Evolutionary conservation across 2,888 invertebrate genomes (phyloP).

Genomic region (Euzetes globulus): DNA sequence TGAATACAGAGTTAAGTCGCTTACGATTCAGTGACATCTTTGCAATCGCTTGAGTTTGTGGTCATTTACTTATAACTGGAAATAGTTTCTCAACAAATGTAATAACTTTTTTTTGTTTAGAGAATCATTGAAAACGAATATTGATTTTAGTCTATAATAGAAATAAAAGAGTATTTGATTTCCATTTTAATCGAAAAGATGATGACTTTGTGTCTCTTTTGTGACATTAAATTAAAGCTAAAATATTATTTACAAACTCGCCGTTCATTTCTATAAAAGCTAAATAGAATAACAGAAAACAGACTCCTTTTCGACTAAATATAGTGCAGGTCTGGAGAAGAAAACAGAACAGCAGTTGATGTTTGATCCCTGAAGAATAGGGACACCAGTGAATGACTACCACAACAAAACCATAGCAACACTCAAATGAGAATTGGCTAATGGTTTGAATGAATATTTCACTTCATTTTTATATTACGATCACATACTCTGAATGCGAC

Average conservation of each 20-base stretch:
- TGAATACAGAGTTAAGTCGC: slow-evolving; percentile 1
- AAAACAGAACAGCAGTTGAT: slow-evolving; percentile 10
- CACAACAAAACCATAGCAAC: slow-evolving; percentile 29
- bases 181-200: neutral
- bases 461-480: slow-evolving; percentile 12
- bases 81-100: neutral
- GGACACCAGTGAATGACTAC: slow-evolving; percentile 20
- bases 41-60: neutral
- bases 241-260: slow-evolving; percentile 2
- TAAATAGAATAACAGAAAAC: neutral
- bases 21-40: slow-evolving; percentile 1
- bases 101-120: slow-evolving; percentile 11
- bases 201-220: neutral
- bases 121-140: neutral
- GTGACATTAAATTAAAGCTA: neutral
- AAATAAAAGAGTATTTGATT: neutral
- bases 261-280: slow-evolving; percentile 3
- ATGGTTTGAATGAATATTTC: slow-evolving; percentile 25
- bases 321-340: neutral
- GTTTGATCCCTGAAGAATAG: slow-evolving; percentile 26
- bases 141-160: neutral
- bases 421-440: slow-evolving; percentile 21
- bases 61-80: slow-evolving; percentile 15
- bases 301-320: neutral
- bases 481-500: neutral